Evolutionary conservation across 1,140 invertebrate species (phyloP), one percentile per base, ranked within the genome.

Genomic region (Vanessa tameamea): DNA sequence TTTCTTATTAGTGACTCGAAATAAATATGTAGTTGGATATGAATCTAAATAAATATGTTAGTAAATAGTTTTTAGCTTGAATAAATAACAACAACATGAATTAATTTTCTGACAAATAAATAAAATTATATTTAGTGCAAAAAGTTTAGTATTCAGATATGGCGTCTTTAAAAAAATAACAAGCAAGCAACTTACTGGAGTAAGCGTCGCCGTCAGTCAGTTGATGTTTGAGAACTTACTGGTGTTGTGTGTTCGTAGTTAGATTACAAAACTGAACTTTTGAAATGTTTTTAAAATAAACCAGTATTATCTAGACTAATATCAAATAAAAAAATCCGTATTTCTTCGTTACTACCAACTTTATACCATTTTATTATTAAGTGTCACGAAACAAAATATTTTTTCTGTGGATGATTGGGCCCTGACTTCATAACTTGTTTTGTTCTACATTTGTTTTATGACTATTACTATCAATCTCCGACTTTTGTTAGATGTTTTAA

Each of bases 401-500:
- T 72, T 79, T 72, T 43, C 53, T 73, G 53, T 69, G 51, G 66
- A 76, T 78, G 74, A 77, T 72, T 79, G 73, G 80, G 63, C 69
- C 85, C 82, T 84, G 83, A 85, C 78, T 89, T 86, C 72, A 79
- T 82, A 86, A 89, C 82, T 87, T 85, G 79, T 84, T 85, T 78
- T 84, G 77, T 82, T 84, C 78, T 80, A 83, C 81, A 86, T 84
- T 85, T 80, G 50, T 69, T 66, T 66, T 76, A 64, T 50, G 59
- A 69, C 64, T 50, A 72, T 48, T 72, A 63, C 9, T 68, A 71
- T 71, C 73, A 76, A 70, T 68, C 50, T 43, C 63, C 26, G 55
- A 63, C 57, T 26, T 23, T 50, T 50, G 43, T 47, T 70, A 48
- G 47, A 48, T 61, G 23, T 63, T 50, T 57, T 37, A 23, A 63